Conservation (phyloP, 2,113 vertebrate species). For the Myodes glareolus region DNA sequence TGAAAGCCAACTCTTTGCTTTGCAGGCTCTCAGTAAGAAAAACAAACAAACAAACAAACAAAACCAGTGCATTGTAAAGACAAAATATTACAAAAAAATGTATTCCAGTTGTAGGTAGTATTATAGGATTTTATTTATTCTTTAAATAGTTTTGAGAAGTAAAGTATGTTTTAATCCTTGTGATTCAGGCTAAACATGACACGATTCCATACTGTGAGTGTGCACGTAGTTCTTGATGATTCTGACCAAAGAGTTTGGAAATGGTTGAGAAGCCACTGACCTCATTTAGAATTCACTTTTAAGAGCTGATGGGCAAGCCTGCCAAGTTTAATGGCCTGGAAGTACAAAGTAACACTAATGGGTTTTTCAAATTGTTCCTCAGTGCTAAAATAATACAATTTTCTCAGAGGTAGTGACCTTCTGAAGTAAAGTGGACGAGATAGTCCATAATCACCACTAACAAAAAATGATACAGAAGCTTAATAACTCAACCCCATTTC, state of each 20-base stretch:
- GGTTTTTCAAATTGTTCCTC: background rate
- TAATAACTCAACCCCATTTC: constrained; percentile 26
- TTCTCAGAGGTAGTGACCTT: background rate
- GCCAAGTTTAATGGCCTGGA: background rate
- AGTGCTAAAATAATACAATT: background rate
- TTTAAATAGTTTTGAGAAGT: background rate
- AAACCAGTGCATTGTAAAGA: background rate
- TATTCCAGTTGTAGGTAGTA: background rate
- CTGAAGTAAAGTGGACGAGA: background rate
- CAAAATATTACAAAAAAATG: background rate
- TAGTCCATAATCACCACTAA: background rate
- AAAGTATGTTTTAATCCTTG: background rate
- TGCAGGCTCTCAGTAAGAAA: background rate
- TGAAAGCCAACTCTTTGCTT: rapidly evolving
- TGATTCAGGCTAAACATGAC: background rate
- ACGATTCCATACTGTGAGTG: background rate
- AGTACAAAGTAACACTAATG: background rate
- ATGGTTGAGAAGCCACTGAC: background rate
- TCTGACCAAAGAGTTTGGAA: background rate
- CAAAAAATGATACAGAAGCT: background rate
- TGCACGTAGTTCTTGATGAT: background rate
- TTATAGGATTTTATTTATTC: background rate
- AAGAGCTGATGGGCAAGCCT: background rate
- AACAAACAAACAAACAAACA: background rate
- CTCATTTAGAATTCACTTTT: background rate